These are phyloP conservation scores for Metallyticus violacea DNA, from an alignment of 2,888 invertebrate species.

Conservation along the genomic window DNA sequence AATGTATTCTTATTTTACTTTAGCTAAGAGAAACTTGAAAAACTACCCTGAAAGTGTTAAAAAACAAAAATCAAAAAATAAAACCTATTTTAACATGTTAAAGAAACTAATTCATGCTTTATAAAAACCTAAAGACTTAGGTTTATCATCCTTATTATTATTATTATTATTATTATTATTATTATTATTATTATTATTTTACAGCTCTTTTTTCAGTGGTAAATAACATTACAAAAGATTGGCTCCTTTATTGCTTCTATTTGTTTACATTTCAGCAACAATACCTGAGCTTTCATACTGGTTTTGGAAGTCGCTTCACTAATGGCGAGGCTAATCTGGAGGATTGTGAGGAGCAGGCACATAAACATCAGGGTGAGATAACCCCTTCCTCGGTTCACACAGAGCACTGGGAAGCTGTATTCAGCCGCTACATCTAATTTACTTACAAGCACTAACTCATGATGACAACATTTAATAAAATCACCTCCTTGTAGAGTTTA, in stretches of 20 bases:
- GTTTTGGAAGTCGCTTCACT: conserved; percentile 57
- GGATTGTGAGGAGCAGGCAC: conserved; percentile 54
- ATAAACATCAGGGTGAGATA: conserved; percentile 45
- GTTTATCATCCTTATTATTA: no score
- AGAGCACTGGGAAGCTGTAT: conserved; percentile 49
- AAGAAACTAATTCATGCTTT: no score
- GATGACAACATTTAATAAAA: no score
- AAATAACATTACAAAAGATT: no score
- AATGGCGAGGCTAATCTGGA: conserved; percentile 56
- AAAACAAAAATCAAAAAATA: no score
- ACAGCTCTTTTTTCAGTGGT: not conserved
- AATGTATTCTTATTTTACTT: no score
- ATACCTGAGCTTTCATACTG: conserved; percentile 56
- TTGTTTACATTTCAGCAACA: conserved; percentile 50
- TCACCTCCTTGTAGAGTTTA: not conserved
- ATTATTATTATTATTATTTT: no score
- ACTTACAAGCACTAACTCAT: not conserved
- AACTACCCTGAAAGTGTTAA: no score
- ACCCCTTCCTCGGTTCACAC: conserved; percentile 42
- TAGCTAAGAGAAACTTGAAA: no score
- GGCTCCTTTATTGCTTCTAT: not conserved
- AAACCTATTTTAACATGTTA: no score
- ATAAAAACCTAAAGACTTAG: no score
- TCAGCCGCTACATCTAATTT: conserved; percentile 41
- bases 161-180: no score